phyloP scores from a whole-genome alignment of 2,113 vertebrate species.

The Muscicapa adusta region DNA sequence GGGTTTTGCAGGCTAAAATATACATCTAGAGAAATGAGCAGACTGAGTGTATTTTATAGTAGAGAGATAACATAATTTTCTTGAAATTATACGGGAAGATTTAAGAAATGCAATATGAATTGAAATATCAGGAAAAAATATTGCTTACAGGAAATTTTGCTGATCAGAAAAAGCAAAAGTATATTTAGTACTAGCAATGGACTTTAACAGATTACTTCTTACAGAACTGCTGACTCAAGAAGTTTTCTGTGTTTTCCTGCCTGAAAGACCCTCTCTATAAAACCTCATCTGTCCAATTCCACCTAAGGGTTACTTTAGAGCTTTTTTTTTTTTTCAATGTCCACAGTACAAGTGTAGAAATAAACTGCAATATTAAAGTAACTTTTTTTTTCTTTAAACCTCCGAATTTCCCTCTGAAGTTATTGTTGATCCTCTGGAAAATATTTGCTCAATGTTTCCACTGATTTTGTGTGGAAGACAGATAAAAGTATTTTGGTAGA shows the following conservation, averaged over 20 bases:
- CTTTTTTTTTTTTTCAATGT: background rate
- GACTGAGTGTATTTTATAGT: background rate
- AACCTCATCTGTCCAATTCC: background rate
- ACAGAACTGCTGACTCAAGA: conserved; percentile 13
- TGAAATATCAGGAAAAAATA: conserved; percentile 12
- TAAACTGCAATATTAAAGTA: background rate
- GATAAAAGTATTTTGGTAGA: background rate
- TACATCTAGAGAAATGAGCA: background rate
- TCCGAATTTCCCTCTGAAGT: background rate
- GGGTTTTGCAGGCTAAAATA: background rate
- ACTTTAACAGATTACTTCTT: conserved; percentile 30
- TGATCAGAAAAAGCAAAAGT: background rate
- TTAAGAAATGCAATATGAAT: background rate
- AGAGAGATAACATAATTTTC: background rate
- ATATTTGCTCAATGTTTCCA: background rate
- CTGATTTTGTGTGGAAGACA: background rate
- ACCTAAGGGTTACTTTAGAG: background rate
- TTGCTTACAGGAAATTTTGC: background rate
- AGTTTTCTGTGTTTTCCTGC: background rate
- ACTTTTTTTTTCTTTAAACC: background rate
- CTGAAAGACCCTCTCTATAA: background rate
- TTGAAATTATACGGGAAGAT: background rate
- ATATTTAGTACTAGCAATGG: background rate
- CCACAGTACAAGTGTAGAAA: background rate
- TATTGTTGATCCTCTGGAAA: background rate